Conservation (phyloP, 2,113 vertebrate genomes). For the Carlito syrichta region DNA sequence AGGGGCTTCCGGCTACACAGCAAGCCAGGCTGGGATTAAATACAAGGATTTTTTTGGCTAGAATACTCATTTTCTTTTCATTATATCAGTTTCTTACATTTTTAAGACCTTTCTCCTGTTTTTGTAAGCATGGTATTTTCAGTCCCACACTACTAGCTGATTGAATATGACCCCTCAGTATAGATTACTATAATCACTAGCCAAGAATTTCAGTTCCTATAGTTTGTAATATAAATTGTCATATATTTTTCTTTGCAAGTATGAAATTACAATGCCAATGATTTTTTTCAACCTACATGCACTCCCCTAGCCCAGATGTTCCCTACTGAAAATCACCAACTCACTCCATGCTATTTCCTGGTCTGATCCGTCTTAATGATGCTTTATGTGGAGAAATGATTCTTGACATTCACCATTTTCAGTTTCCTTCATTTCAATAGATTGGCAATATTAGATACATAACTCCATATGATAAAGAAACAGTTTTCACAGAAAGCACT, state of each 20-base stretch:
- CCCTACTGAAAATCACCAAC: not conserved
- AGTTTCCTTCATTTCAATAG: not conserved
- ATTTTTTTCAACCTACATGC: not conserved
- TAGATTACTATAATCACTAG: not conserved
- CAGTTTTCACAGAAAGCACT: not conserved
- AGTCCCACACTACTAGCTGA: not conserved
- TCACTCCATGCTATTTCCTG: no score
- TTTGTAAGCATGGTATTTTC: constrained; percentile 28
- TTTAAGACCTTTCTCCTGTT: not conserved
- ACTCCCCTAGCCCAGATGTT: rapidly evolving
- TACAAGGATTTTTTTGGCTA: not conserved
- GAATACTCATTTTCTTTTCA: not conserved
- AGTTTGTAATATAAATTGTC: not conserved
- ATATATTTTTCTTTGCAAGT: not conserved
- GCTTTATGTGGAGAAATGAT: not conserved
- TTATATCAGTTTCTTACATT: not conserved
- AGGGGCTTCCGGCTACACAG: not conserved
- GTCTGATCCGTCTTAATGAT: not conserved
- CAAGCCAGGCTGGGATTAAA: not conserved
- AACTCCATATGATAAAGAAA: not conserved
- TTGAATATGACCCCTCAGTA: not conserved
- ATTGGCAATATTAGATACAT: not conserved
- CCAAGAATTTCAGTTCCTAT: not conserved
- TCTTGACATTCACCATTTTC: not conserved
- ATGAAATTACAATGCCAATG: not conserved